Percentiles rank a stretch among this genome's conserved stretches.
Conservation (phyloP, 2,797 vertebrate species). For the Microctenopoma steveboyesi region DNA sequence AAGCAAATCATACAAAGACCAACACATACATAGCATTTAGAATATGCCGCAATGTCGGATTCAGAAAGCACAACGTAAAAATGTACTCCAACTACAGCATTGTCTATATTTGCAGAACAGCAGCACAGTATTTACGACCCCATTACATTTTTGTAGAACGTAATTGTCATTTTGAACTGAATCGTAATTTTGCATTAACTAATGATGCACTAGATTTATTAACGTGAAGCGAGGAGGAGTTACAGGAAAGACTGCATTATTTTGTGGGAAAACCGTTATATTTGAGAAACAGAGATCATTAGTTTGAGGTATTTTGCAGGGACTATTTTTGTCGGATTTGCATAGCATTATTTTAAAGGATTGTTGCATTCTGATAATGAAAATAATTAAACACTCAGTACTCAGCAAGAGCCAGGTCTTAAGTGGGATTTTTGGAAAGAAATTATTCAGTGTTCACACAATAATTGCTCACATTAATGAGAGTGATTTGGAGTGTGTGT, state of each 20-base stretch:
- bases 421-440: constrained; percentile 46
- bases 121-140: too few species aligned
- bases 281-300: constrained; percentile 25
- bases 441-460: constrained; percentile 43
- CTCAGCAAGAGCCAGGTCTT: constrained; percentile 38
- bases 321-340: constrained; percentile 52
- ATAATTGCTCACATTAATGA: constrained; percentile 57
- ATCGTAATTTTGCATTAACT: too few species aligned
- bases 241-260: not conserved
- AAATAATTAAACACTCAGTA: constrained; percentile 50
- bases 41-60: too few species aligned
- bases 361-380: constrained; percentile 41
- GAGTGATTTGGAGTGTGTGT: constrained; percentile 32
- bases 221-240: too few species aligned
- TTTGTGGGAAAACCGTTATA: constrained; percentile 32
- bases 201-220: too few species aligned
- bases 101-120: too few species aligned
- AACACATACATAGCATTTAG: too few species aligned
- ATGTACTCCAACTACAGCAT: too few species aligned
- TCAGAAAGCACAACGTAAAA: too few species aligned
- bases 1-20: not conserved
- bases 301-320: constrained; percentile 36
- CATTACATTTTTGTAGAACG: too few species aligned
- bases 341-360: constrained; percentile 53
- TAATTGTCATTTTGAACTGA: too few species aligned